phyloP scores from a whole-genome alignment of 2,888 invertebrate species.

The Cephus pulcher region DNA sequence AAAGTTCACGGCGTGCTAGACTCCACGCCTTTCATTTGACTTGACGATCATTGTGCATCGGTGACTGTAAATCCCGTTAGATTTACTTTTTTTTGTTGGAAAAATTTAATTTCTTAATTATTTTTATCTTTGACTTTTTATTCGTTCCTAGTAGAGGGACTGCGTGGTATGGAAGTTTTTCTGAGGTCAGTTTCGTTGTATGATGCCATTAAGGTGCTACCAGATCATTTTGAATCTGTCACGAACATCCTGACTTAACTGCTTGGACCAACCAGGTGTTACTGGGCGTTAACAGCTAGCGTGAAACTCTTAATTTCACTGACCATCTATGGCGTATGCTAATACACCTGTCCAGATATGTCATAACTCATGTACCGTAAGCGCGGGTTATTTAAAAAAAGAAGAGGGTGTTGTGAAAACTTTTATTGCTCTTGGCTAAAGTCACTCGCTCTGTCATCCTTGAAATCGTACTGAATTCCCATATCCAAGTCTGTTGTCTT shows the following conservation, averaged over 20 bases:
- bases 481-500: background rate
- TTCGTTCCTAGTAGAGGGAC: background rate
- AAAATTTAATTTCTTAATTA: background rate
- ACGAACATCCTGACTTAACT: background rate
- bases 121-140: background rate
- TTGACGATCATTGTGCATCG: background rate
- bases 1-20: slow-evolving; percentile 13
- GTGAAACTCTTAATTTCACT: background rate
- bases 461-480: background rate
- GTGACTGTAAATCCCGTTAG: background rate
- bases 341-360: background rate
- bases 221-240: background rate
- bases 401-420: background rate
- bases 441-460: background rate
- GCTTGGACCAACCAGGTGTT: background rate
- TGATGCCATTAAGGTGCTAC: background rate
- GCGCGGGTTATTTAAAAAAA: background rate
- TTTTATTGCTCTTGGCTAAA: background rate
- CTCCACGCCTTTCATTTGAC: background rate
- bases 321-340: background rate
- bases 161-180: background rate
- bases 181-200: background rate
- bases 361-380: background rate
- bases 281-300: background rate
- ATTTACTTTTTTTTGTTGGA: background rate